Evolutionary conservation across 2,797 vertebrate species (phyloP).

Genomic region (Leuciscus waleckii): DNA sequence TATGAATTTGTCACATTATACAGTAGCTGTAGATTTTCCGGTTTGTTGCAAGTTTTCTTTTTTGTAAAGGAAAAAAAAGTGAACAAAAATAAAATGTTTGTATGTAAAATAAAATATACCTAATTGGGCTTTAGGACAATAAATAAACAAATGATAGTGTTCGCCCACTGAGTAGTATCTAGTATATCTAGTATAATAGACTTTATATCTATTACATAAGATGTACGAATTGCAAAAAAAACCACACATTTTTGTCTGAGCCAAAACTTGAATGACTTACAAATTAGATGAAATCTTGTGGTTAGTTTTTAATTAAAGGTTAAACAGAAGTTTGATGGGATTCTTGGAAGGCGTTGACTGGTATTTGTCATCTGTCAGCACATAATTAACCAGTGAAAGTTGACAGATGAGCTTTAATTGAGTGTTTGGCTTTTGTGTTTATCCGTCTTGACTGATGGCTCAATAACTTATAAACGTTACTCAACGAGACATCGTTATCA

Average conservation of each 20-base stretch:
- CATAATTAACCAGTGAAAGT: constrained; percentile 14
- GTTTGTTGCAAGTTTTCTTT: too few species aligned
- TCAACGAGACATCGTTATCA: neutral
- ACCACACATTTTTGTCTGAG: neutral
- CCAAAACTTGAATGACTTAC: neutral
- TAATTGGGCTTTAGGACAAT: neutral
- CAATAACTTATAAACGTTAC: constrained; percentile 13
- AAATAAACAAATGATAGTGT: neutral
- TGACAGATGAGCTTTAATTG: constrained; percentile 27
- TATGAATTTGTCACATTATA: too few species aligned
- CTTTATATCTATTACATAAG: neutral
- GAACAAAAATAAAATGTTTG: too few species aligned
- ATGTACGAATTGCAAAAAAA: neutral
- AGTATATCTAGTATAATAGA: neutral
- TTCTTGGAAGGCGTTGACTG: neutral
- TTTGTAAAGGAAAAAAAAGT: too few species aligned
- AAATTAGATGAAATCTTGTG: neutral
- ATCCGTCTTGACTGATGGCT: constrained; percentile 3
- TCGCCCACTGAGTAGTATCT: neutral
- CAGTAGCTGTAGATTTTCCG: too few species aligned
- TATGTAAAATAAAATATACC: too few species aligned
- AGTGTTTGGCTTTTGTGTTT: constrained; percentile 28
- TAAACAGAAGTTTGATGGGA: neutral
- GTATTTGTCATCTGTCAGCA: constrained; percentile 15
- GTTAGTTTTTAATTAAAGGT: neutral